Percentiles rank a stretch among this genome's conserved stretches.
Conservation (phyloP, 2,797 vertebrate species). For the Tenualosa ilisha region DNA sequence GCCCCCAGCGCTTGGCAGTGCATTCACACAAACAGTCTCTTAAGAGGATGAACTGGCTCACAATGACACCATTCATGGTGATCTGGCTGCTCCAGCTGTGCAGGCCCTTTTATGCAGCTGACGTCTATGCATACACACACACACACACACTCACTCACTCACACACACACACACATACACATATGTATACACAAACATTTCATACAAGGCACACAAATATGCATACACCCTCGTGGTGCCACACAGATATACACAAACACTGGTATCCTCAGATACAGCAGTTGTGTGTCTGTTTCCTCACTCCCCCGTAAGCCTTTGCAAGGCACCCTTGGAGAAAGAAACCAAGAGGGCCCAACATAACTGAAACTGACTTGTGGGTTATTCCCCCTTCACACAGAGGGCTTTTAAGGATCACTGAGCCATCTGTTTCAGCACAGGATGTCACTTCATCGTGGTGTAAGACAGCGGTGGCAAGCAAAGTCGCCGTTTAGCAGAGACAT, state of each 20-base stretch:
- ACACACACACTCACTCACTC: conserved; percentile 21
- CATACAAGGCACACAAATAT: conserved; percentile 19
- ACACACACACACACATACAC: conserved; percentile 20
- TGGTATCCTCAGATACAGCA: conserved; percentile 17
- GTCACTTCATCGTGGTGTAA: neutral
- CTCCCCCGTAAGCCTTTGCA: neutral
- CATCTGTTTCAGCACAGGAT: conserved; percentile 15
- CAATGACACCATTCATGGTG: conserved; percentile 66
- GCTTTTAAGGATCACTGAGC: conserved; percentile 14
- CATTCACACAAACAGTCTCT: conserved; percentile 52
- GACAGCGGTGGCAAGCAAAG: neutral
- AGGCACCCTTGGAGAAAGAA: neutral
- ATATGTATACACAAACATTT: neutral
- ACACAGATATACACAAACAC: neutral
- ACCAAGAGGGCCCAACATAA: neutral
- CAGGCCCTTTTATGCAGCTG: conserved; percentile 22
- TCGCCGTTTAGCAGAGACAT: neutral
- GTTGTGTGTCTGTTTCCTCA: conserved; percentile 2
- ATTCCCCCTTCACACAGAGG: neutral
- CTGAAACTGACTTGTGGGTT: conserved; percentile 9
- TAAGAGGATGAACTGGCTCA: conserved; percentile 58
- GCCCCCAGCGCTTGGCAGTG: conserved; percentile 16
- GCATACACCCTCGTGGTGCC: conserved; percentile 18
- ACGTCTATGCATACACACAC: conserved; percentile 33
- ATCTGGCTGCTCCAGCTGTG: conserved; percentile 58